Conservation (phyloP, 2,113 vertebrate species). For the Serilophus lunatus region DNA sequence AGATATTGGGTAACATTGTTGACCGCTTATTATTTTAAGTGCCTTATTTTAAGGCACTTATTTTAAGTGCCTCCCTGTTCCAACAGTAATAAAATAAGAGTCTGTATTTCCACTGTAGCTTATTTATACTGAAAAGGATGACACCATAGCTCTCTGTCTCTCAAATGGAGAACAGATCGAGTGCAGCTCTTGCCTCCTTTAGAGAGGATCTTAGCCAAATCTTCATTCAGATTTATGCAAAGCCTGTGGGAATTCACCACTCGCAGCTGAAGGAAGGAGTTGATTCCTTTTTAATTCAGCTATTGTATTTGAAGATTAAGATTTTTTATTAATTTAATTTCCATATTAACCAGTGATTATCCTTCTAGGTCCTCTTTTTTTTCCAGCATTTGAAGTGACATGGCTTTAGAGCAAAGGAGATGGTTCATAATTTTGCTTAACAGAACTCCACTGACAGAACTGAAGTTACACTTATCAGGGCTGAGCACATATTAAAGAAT, state of each 20-base stretch:
- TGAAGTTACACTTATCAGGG: not conserved
- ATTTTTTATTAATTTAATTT: not conserved
- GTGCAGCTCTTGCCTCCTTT: not conserved
- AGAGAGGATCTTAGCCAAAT: not conserved
- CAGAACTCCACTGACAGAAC: not conserved
- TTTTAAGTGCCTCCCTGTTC: not conserved
- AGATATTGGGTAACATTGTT: not conserved
- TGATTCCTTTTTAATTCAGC: not conserved
- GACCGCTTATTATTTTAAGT: not conserved
- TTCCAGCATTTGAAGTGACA: not conserved
- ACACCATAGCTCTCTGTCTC: not conserved
- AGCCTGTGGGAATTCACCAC: not conserved
- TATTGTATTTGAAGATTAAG: not conserved
- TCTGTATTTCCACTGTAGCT: not conserved
- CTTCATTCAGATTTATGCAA: not conserved
- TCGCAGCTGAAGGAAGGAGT: not conserved
- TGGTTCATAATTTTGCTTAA: not conserved
- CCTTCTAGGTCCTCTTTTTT: not conserved
- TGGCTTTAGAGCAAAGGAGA: not conserved
- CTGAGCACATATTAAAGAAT: not conserved
- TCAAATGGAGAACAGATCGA: not conserved
- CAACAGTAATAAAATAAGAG: not conserved
- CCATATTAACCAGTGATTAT: not conserved
- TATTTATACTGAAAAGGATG: not conserved
- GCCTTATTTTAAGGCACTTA: no score